A percentile compares a stretch with the other conserved stretches of the same genome.
phyloP scores from a whole-genome alignment of 2,888 invertebrate species.

The Anoplius nigerrimus region DNA sequence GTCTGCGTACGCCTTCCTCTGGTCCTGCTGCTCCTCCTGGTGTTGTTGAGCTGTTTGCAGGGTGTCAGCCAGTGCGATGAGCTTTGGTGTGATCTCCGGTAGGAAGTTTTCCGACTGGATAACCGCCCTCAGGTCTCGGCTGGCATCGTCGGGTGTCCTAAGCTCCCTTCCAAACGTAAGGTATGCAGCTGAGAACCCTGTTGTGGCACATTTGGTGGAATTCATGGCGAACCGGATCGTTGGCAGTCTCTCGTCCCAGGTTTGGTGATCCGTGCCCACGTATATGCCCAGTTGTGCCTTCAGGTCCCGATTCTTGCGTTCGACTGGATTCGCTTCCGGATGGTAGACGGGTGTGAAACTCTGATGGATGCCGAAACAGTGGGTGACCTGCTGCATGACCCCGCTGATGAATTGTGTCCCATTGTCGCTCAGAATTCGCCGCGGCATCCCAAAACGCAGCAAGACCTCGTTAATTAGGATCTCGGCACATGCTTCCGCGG shows the following conservation, averaged over 20 bases:
- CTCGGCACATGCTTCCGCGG: no score
- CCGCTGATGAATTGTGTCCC: no score
- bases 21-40: no score
- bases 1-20: no score
- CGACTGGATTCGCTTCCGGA: slow-evolving; percentile 6
- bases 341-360: slow-evolving; percentile 7
- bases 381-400: no score
- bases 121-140: neutral
- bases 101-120: neutral
- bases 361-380: neutral
- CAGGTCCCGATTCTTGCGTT: slow-evolving; percentile 8
- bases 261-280: neutral
- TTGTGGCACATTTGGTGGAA: neutral
- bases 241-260: neutral
- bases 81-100: neutral
- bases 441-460: no score
- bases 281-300: slow-evolving; percentile 3
- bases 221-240: no score
- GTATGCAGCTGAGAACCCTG: neutral
- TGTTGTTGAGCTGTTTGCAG: no score
- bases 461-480: no score
- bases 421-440: no score
- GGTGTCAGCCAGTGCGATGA: neutral
- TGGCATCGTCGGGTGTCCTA: neutral
- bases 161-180: neutral